Evolutionary conservation across 2,888 invertebrate species (phyloP), one percentile per base, ranked within the genome.

Genomic region (Xestia xanthographa): DNA sequence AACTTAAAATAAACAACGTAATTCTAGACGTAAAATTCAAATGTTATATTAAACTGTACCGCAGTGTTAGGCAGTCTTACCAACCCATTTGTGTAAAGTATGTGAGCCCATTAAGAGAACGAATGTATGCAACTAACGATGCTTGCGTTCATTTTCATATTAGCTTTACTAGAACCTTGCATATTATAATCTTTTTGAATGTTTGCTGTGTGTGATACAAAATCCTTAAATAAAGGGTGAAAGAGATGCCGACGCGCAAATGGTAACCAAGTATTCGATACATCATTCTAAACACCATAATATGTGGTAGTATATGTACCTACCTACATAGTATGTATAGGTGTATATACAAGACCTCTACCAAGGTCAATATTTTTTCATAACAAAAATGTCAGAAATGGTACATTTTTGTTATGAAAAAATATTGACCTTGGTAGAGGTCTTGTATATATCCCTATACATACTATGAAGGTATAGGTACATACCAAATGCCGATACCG

Each of bases 11-110:
- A 74, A 71, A 43, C 22, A 43, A 26, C 22, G 34, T 58, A 22
- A 71, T 22, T 8, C n/a, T n/a, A n/a, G 26, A 53, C n/a, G n/a
- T 9, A 29, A 48, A 76, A 69, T 82, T 63, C 53, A 73, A 71
- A 82, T 68, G 38, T 58, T 79, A 70, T 38, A 70, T 79, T 45
- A 65, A 65, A 58, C 56, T 5, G 48, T 66, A 58, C 75, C 53
- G 62, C 72, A 75, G 72, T 66, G 72, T 77, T 41, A 79, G 74
- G 75, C 66, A 62, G 74, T 73, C 70, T 76, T 77, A 69, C 72
- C 60, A 22, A 66, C 48, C 72, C 79, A 79, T 84, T 76, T 84
- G 66, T 43, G 48, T 73, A 79, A 86, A 86, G 71, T 84, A 84
- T 73, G 67, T 66, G 53, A 63, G 76, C 56, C 74, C 78, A 78